Percentiles rank a stretch among this genome's conserved stretches.
These are phyloP conservation scores for Tinea trinotella DNA, from an alignment of 2,888 invertebrate species.

Conservation along the genomic window DNA sequence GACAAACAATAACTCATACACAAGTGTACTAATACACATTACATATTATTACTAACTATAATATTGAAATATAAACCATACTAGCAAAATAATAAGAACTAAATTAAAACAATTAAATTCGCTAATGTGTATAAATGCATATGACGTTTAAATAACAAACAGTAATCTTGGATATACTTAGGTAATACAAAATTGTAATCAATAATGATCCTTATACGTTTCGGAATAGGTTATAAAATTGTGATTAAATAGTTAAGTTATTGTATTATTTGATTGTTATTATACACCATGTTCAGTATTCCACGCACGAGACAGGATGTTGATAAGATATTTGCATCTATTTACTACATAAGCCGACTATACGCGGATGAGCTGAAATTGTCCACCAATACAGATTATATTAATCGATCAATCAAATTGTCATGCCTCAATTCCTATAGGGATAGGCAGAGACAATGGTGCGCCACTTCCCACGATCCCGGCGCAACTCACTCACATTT, in stretches of 20 bases:
- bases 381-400: no score
- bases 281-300: constrained; percentile 8
- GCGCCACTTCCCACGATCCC: no score
- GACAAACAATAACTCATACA: constrained; percentile 26
- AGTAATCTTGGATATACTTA: not conserved
- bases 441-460: no score
- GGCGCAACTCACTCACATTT: no score
- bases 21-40: not conserved
- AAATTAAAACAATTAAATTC: not conserved
- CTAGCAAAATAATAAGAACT: not conserved
- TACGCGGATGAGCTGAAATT: not conserved
- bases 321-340: constrained; percentile 55
- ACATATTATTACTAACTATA: not conserved
- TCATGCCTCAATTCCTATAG: no score
- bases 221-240: not conserved
- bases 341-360: constrained; percentile 1
- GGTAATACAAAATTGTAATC: not conserved
- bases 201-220: not conserved
- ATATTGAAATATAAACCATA: not conserved
- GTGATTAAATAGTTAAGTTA: not conserved
- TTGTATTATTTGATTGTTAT: not conserved
- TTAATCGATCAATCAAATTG: no score
- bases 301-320: constrained; percentile 51
- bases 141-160: not conserved
- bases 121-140: not conserved